These are phyloP conservation scores for Acinonyx jubatus DNA, from an alignment of 2,113 vertebrate species.

Conservation along the genomic window DNA sequence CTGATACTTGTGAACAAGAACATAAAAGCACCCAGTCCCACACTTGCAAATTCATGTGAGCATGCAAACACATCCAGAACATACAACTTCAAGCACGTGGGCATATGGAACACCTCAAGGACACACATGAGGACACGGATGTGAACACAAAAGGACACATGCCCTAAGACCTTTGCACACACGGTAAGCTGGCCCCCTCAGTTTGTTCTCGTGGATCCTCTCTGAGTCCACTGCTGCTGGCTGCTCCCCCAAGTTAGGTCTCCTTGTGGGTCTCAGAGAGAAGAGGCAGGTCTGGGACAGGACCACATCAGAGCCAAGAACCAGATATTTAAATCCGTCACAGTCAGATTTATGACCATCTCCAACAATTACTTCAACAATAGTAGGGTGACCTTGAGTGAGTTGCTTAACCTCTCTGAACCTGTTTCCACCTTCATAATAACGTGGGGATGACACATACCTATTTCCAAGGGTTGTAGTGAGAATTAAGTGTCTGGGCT, in stretches of 20 bases:
- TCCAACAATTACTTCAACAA: background rate
- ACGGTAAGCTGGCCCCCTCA: background rate
- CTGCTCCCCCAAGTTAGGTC: background rate
- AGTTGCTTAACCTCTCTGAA: background rate
- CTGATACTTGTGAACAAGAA: background rate
- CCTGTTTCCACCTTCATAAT: background rate
- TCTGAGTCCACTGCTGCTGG: background rate
- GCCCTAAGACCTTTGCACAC: background rate
- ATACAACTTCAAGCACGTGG: background rate
- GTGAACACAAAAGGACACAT: rapidly evolving
- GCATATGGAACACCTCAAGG: background rate
- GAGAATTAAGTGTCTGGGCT: background rate
- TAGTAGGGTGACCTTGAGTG: background rate
- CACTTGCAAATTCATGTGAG: background rate
- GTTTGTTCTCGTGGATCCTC: background rate
- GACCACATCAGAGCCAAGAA: background rate
- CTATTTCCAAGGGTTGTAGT: background rate
- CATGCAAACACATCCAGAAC: too few species aligned
- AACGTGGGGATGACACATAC: background rate
- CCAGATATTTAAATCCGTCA: background rate
- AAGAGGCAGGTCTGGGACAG: background rate
- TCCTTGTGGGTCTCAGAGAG: background rate
- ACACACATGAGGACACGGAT: background rate
- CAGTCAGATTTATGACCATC: background rate
- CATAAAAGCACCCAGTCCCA: background rate